Evolutionary conservation across 2,113 vertebrate species (phyloP).

Genomic region (Limanda limanda): DNA sequence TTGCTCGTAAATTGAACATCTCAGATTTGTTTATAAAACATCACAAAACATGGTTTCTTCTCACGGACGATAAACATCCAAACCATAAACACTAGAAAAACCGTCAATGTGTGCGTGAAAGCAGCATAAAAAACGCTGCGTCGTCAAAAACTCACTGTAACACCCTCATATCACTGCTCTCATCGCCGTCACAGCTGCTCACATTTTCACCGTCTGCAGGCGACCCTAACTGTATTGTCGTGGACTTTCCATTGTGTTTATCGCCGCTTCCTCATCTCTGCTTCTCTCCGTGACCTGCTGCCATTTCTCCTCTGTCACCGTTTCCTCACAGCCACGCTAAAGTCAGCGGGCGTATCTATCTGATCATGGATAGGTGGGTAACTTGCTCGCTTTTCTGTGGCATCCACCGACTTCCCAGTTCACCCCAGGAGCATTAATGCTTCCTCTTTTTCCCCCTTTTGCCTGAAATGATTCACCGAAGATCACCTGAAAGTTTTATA

Average conservation of each 20-base stretch:
- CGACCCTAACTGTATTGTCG: neutral
- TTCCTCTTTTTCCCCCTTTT: constrained; percentile 3
- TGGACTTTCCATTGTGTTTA: neutral
- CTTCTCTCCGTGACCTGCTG: constrained; percentile 54
- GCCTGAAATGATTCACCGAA: constrained; percentile 8
- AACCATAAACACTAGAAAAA: neutral
- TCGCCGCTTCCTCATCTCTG: constrained; percentile 30
- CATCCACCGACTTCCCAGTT: constrained; percentile 59
- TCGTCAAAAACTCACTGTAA: neutral
- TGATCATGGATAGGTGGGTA: constrained; percentile 99
- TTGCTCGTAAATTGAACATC: no score
- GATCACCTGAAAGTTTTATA: constrained; percentile 9
- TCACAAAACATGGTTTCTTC: neutral
- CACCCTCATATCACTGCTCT: constrained; percentile 7
- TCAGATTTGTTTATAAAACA: no score
- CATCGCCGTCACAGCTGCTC: neutral
- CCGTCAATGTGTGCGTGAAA: neutral
- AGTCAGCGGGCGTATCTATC: constrained; percentile 98
- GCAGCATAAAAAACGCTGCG: neutral
- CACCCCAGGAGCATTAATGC: constrained; percentile 34
- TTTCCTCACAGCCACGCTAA: constrained; percentile 92
- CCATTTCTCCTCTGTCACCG: constrained; percentile 70
- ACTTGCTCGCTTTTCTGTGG: constrained; percentile 81
- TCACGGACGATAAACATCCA: neutral
- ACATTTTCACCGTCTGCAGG: neutral